Evolutionary conservation across 2,113 vertebrate species (phyloP).

Genomic region (Herpailurus yagouaroundi): DNA sequence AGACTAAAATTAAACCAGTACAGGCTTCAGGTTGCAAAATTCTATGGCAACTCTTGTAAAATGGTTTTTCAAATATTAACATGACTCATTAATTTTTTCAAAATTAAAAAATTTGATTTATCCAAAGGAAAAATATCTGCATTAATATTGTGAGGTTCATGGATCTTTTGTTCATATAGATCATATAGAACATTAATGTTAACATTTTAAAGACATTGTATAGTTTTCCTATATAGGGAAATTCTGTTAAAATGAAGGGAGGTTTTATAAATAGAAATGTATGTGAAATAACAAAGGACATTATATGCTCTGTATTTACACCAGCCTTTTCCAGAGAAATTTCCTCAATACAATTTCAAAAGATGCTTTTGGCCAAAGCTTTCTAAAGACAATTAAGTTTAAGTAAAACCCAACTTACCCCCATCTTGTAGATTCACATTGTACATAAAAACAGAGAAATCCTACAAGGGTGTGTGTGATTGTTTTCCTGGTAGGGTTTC

Average conservation of each 20-base stretch:
- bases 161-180: background rate
- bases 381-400: slow-evolving; percentile 1
- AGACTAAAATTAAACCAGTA: slow-evolving; percentile 23
- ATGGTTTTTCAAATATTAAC: slow-evolving; percentile 35
- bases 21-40: background rate
- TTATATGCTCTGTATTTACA: background rate
- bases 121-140: background rate
- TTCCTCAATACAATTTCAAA: background rate
- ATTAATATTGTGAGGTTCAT: background rate
- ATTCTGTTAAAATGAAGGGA: slow-evolving; percentile 12
- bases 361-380: slow-evolving; percentile 31
- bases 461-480: background rate
- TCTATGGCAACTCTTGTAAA: background rate
- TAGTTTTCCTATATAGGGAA: background rate
- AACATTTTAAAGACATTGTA: background rate
- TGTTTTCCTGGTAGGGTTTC: background rate
- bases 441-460: background rate
- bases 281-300: slow-evolving; percentile 46
- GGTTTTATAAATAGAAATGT: slow-evolving; percentile 45
- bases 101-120: background rate
- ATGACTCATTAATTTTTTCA: slow-evolving; percentile 1
- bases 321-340: background rate
- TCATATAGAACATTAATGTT: background rate
- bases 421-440: background rate
- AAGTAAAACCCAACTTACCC: background rate